Evolutionary conservation across 2,888 invertebrate species (phyloP).

Genomic region (Deroplatys truncata): DNA sequence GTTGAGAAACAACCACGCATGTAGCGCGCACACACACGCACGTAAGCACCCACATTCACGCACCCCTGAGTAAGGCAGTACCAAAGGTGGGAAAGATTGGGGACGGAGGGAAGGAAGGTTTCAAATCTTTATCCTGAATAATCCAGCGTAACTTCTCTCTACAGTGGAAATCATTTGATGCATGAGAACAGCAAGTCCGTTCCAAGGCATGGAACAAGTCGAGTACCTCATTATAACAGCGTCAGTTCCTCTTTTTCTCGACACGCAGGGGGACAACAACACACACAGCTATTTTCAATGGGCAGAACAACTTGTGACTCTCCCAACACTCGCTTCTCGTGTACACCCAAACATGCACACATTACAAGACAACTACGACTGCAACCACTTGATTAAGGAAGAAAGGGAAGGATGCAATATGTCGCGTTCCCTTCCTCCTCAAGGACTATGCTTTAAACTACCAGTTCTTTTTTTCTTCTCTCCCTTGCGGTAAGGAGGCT

Average conservation of each 20-base stretch:
- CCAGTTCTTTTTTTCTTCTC: too few relatives aligned
- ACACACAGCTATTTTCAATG: not conserved
- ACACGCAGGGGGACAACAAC: not conserved
- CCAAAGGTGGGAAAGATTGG: too few relatives aligned
- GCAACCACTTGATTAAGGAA: not conserved
- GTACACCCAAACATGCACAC: too few relatives aligned
- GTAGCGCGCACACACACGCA: not conserved
- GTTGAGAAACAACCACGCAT: not conserved
- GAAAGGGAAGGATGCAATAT: not conserved
- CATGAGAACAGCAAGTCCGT: not conserved
- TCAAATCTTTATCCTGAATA: not conserved
- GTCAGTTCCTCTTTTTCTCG: not conserved
- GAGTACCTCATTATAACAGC: conserved; percentile 1
- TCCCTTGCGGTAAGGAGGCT: not conserved
- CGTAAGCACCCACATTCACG: too few relatives aligned
- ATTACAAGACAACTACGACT: not conserved
- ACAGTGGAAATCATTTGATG: not conserved
- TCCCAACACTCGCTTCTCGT: not conserved
- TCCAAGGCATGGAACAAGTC: not conserved
- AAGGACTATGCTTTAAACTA: too few relatives aligned
- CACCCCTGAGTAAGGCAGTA: not conserved
- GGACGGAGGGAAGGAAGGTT: not conserved
- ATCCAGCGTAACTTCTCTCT: not conserved
- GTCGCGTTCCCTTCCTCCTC: not conserved
- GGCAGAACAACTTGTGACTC: not conserved